These are phyloP conservation scores for Rhinolophus sinicus DNA, from an alignment of 2,113 vertebrate genomes.

Conservation along the genomic window DNA sequence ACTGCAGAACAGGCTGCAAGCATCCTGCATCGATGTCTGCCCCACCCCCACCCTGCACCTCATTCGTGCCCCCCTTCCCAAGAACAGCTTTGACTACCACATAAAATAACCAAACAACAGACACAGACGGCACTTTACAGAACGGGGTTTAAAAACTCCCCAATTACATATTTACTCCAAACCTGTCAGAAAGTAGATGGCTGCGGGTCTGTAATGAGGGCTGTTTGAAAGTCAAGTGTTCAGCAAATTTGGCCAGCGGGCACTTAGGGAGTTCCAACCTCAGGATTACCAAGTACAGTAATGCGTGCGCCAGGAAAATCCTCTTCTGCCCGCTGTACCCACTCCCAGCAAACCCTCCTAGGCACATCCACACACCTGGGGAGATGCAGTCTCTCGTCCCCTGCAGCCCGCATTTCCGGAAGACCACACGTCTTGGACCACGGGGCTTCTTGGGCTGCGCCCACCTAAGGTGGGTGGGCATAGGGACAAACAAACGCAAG, in stretches of 20 bases:
- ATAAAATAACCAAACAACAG: slow-evolving; percentile 74
- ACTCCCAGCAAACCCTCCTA: too few species aligned
- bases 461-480: background rate
- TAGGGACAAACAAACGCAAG: background rate
- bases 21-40: too few species aligned
- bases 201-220: slow-evolving; percentile 68
- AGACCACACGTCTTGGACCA: background rate
- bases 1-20: background rate
- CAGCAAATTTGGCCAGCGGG: slow-evolving; percentile 71
- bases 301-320: background rate
- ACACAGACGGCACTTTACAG: slow-evolving; percentile 61
- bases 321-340: background rate
- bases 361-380: too few species aligned
- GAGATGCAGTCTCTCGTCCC: background rate
- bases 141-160: slow-evolving; percentile 76
- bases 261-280: slow-evolving; percentile 58
- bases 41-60: background rate
- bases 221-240: slow-evolving; percentile 73
- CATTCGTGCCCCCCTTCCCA: background rate
- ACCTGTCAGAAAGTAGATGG: slow-evolving; percentile 57
- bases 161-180: slow-evolving; percentile 76
- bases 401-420: background rate
- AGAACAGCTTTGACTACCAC: slow-evolving; percentile 67
- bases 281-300: background rate
- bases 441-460: background rate